phyloP scores from a whole-genome alignment of 37 sponge, comb jelly and placozoan genomes.

The Beroe ovata region DNA sequence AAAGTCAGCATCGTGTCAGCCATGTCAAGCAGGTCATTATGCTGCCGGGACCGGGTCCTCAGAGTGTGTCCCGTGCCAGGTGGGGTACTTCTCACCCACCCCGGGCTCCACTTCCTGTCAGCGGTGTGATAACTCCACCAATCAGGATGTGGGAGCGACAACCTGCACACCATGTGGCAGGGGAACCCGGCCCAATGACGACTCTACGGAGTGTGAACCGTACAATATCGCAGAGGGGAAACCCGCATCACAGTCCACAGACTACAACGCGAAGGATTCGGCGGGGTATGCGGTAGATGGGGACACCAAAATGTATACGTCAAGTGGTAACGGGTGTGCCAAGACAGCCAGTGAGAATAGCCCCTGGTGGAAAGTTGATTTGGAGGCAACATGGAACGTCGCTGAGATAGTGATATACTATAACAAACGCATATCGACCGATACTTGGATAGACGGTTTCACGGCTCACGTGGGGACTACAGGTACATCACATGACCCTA shows the following conservation, averaged over 20 bases:
- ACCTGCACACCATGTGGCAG: slow-evolving; percentile 4
- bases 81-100: not conserved
- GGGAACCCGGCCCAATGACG: slow-evolving; percentile 39
- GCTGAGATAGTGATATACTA: not conserved
- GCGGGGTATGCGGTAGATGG: slow-evolving; percentile 4
- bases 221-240: slow-evolving; percentile 49
- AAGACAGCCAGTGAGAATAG: not conserved
- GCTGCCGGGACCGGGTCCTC: not conserved
- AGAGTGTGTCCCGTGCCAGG: not conserved
- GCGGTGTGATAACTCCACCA: not conserved
- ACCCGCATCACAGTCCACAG: slow-evolving; percentile 9
- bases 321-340: not conserved
- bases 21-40: not conserved
- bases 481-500: slow-evolving; percentile 1
- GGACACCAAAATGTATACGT: not conserved
- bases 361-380: slow-evolving; percentile 51
- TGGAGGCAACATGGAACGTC: not conserved
- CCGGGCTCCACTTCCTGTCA: not conserved
- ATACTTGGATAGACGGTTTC: slow-evolving; percentile 3
- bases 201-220: slow-evolving; percentile 51
- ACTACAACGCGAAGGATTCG: not conserved
- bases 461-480: not conserved
- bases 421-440: not conserved
- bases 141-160: slow-evolving; percentile 32
- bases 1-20: not conserved